Evolutionary conservation across 2,888 invertebrate species (phyloP).

Genomic region (Patella depressa): DNA sequence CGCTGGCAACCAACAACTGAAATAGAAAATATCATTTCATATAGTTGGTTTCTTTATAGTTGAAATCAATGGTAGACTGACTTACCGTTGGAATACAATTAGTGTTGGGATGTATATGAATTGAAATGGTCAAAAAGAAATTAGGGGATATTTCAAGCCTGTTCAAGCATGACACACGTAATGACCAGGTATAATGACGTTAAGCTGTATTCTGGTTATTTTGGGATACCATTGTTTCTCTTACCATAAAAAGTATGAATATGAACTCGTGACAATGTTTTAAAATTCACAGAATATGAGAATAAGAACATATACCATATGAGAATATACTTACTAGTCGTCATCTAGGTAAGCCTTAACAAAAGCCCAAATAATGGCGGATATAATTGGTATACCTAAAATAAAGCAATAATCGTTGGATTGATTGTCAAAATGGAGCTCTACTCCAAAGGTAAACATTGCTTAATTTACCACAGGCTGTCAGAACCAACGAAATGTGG

Average conservation of each 20-base stretch:
- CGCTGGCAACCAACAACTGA: constrained; percentile 73
- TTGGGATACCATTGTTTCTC: too few relatives aligned
- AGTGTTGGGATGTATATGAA: too few relatives aligned
- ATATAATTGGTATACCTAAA: constrained; percentile 18
- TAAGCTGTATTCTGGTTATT: too few relatives aligned
- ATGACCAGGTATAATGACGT: neutral
- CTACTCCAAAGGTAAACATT: too few relatives aligned
- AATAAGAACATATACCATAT: neutral
- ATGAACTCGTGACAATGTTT: neutral
- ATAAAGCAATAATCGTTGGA: neutral
- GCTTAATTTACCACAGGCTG: too few relatives aligned
- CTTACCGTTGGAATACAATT: too few relatives aligned
- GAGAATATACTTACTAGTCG: constrained; percentile 25
- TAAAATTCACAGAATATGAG: neutral
- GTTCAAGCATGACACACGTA: too few relatives aligned
- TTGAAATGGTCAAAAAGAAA: too few relatives aligned
- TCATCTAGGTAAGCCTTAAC: constrained; percentile 23
- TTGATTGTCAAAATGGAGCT: neutral
- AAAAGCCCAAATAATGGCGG: constrained; percentile 22
- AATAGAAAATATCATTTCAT: constrained; percentile 59
- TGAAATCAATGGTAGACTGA: too few relatives aligned
- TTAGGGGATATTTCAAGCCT: too few relatives aligned
- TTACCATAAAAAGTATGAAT: neutral
- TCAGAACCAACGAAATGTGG: too few relatives aligned
- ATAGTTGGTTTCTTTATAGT: too few relatives aligned